Conservation (phyloP, 2,888 invertebrate genomes). For the Venusia cambrica region DNA sequence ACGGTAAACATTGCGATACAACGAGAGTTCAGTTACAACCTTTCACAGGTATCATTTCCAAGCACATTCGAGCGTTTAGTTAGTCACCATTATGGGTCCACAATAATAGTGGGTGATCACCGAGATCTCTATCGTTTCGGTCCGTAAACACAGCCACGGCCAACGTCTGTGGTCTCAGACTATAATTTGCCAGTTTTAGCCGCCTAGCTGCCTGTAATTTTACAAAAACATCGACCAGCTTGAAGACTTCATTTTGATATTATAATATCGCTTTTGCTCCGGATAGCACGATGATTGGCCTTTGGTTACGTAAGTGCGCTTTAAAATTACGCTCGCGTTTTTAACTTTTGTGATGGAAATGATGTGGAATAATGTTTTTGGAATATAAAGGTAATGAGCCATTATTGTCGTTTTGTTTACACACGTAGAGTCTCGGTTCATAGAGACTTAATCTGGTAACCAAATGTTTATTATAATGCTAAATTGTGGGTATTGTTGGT, state of each 20-base stretch:
- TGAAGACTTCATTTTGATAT: slow-evolving; percentile 65
- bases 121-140: slow-evolving; percentile 54
- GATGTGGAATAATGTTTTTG: slow-evolving; percentile 36
- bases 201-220: slow-evolving; percentile 73
- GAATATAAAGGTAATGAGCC: slow-evolving; percentile 53
- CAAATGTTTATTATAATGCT: slow-evolving; percentile 78
- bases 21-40: slow-evolving; percentile 17
- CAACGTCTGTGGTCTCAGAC: slow-evolving; percentile 57
- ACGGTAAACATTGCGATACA: slow-evolving; percentile 20
- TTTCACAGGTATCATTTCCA: slow-evolving; percentile 26
- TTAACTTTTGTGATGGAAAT: slow-evolving; percentile 47
- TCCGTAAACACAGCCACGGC: slow-evolving; percentile 46
- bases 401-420: slow-evolving; percentile 56
- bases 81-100: slow-evolving; percentile 53
- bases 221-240: slow-evolving; percentile 54
- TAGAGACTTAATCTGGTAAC: slow-evolving; percentile 76
- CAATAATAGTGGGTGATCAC: slow-evolving; percentile 59
- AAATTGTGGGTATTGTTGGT: slow-evolving; percentile 50
- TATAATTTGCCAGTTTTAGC: slow-evolving; percentile 76
- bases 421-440: slow-evolving; percentile 56
- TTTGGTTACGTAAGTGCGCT: slow-evolving; percentile 45
- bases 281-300: slow-evolving; percentile 43
- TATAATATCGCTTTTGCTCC: slow-evolving; percentile 47
- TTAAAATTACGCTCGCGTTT: slow-evolving; percentile 22
- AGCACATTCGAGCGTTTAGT: slow-evolving; percentile 38